Base-by-base conservation (phyloP, 1,140 invertebrate genomes). In the Nymphalis io region DNA sequence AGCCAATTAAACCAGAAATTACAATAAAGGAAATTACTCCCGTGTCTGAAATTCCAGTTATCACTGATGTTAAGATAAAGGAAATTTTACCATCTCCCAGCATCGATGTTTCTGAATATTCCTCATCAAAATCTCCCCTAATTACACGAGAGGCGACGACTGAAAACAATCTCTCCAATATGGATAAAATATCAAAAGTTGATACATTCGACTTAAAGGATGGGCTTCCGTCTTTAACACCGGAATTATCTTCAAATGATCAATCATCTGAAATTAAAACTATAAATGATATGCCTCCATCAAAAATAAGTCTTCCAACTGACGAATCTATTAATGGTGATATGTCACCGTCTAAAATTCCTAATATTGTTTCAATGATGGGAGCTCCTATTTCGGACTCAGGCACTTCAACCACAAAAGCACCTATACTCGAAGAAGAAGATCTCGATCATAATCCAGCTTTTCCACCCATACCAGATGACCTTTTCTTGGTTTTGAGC, bases 1-100 rank as follows among this genome's bases (percentile, higher is more conserved):
- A 86, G 68, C 83, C 79, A 2, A 68, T 83, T 23, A 88, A 86
- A 38, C 86, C 81, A 67, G 85, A 87, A 68, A 88, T 92, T 13
- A 92, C 88, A 1, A 92, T 92, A 27, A 92, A 92, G 71, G 92
- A 92, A 81, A 91, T 92, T 15, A 92, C 90, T 0, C 88, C 85
- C 0, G 86, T 88, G 1, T 91, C 86, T 6, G 90, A 92, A 68
- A 92, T 92, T 18, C 90, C 90, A 3, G 75, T 85, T 20, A 89
- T 88, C 44, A 90, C 87, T 40, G 89, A 90, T 46, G 88, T 92
- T 4, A 89, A 89, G 64, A 91, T 92, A 20, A 92, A 91, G 73
- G 89, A 92, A 78, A 88, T 92, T 39, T 73, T 90, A 16, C 89
- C 89, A 3, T 84, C 85, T 11, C 76, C 83, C 6, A 84, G 80